Evolutionary conservation across 2,797 vertebrate species (phyloP).

Genomic region (Anomalospiza imberbis): DNA sequence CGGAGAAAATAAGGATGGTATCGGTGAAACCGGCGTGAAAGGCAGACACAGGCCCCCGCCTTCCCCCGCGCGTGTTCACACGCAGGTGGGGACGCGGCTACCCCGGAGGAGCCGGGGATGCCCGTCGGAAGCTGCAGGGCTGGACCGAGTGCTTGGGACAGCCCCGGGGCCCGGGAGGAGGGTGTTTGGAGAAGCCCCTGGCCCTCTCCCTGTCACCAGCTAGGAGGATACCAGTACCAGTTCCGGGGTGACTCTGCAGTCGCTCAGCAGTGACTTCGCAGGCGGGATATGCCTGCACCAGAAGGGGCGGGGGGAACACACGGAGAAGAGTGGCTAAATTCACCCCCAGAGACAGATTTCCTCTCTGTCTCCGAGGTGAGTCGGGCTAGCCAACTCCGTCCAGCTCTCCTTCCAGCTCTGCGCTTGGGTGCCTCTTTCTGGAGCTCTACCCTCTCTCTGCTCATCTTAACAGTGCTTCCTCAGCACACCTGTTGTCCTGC

Average conservation of each 20-base stretch:
- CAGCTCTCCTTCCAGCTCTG: not conserved
- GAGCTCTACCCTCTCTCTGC: not conserved
- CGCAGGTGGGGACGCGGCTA: not conserved
- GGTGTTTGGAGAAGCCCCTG: not conserved
- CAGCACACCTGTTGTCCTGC: not conserved
- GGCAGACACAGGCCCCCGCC: not conserved
- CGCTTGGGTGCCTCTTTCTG: fast-evolving
- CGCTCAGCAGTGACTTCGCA: not conserved
- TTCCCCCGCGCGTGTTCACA: not conserved
- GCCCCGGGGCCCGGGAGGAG: fast-evolving
- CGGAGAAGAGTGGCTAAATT: not conserved
- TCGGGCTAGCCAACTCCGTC: fast-evolving
- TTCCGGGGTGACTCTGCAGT: not conserved
- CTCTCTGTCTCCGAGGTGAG: not conserved
- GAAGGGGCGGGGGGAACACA: not conserved
- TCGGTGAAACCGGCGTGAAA: not conserved
- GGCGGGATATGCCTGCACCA: not conserved
- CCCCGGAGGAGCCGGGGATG: not conserved
- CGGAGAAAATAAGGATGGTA: not conserved
- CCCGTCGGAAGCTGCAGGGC: not conserved
- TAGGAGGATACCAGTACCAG: fast-evolving
- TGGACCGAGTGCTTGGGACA: not conserved
- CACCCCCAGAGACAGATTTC: not conserved
- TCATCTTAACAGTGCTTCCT: not conserved
- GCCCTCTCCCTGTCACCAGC: fast-evolving